Evolutionary conservation across 1,140 invertebrate genomes (phyloP).

Genomic region (Asobara japonica): DNA sequence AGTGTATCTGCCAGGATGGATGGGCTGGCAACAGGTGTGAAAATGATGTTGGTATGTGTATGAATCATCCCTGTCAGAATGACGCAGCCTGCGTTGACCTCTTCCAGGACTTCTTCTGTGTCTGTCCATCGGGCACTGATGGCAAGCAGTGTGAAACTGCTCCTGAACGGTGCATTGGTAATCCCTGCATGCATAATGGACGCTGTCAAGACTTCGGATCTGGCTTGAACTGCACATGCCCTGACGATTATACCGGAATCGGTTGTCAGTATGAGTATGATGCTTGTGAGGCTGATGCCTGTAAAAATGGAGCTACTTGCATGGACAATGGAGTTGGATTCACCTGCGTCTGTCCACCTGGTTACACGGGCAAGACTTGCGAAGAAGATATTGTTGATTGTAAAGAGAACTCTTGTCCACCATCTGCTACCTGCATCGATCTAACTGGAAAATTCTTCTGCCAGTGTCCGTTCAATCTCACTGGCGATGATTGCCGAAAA

Average conservation of each 20-base stretch:
- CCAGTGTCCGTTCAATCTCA: constrained; percentile 95
- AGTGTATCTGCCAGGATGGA: constrained; percentile 84
- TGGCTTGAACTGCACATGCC: constrained; percentile 92
- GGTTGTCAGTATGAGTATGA: constrained; percentile 95
- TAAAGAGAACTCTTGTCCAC: constrained; percentile 92
- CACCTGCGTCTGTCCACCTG: constrained; percentile 85
- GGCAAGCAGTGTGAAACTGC: constrained; percentile 95
- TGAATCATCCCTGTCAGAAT: constrained; percentile 88
- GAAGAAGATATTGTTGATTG: constrained; percentile 94
- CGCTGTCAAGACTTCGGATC: constrained; percentile 95
- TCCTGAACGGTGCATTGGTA: constrained; percentile 93
- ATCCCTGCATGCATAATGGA: constrained; percentile 95
- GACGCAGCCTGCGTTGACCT: constrained; percentile 92
- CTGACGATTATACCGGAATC: constrained; percentile 84
- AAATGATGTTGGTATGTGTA: constrained; percentile 86
- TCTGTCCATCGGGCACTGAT: constrained; percentile 93
- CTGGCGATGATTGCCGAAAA: constrained; percentile 96
- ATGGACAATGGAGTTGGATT: constrained; percentile 86
- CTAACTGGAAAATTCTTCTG: constrained; percentile 93
- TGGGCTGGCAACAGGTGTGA: constrained; percentile 93
- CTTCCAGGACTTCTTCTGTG: constrained; percentile 96
- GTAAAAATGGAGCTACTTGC: constrained; percentile 93
- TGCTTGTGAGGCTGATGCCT: constrained; percentile 86
- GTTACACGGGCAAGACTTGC: constrained; percentile 88
- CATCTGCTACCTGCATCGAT: constrained; percentile 93